phyloP scores from a whole-genome alignment of 2,113 vertebrate species.

The Hippocampus mohnikei region DNA sequence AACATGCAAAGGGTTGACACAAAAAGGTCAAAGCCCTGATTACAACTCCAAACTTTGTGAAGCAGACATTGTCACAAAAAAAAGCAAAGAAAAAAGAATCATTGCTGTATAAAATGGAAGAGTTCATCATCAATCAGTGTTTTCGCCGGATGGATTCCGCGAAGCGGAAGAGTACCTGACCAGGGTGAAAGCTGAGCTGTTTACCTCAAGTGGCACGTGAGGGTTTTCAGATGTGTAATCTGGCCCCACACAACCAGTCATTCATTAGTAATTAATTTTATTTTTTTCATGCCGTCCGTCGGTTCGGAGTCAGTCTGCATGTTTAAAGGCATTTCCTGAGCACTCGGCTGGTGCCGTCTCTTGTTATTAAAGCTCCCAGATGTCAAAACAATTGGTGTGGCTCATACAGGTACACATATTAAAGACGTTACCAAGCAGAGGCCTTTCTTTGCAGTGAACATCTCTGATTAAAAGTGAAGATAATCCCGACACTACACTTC shows the following conservation, averaged over 20 bases:
- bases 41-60: too few species aligned
- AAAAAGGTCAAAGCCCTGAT: background rate
- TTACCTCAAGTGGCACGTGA: slow-evolving; percentile 7
- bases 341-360: slow-evolving; percentile 35
- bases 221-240: slow-evolving; percentile 11
- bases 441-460: background rate
- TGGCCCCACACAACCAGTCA: background rate
- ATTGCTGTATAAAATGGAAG: background rate
- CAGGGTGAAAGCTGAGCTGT: slow-evolving; percentile 4
- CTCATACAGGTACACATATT: background rate
- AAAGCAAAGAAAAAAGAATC: background rate
- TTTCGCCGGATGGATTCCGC: background rate
- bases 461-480: background rate
- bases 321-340: slow-evolving; percentile 29
- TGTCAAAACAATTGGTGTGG: slow-evolving; percentile 22
- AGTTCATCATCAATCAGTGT: background rate
- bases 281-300: slow-evolving; percentile 11
- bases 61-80: too few species aligned
- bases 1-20: background rate
- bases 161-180: background rate
- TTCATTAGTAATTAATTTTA: slow-evolving; percentile 19
- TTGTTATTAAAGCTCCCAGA: slow-evolving; percentile 26
- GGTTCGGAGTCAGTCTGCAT: slow-evolving; percentile 12
- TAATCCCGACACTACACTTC: background rate
- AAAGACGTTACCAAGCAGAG: slow-evolving; percentile 3